Evolutionary conservation across 2,113 vertebrate genomes (phyloP).

Genomic region (Pteropus alecto): DNA sequence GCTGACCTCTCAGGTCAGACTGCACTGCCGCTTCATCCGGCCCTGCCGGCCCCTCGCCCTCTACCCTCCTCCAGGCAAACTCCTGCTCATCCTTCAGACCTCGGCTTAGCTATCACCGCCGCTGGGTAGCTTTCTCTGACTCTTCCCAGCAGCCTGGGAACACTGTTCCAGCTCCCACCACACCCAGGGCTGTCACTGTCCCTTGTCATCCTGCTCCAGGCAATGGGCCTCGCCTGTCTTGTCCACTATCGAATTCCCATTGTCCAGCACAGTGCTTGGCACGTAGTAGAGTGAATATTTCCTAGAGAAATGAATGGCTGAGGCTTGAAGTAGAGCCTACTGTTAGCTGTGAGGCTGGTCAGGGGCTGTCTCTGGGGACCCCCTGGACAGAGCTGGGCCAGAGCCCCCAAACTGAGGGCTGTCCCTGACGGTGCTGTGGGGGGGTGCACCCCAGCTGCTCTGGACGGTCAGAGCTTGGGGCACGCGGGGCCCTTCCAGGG

Average conservation of each 20-base stretch:
- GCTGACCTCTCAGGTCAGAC: background rate
- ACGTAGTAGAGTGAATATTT: background rate
- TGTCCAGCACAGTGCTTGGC: background rate
- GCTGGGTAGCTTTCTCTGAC: background rate
- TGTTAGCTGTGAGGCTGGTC: background rate
- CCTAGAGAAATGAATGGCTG: background rate
- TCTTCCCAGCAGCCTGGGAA: background rate
- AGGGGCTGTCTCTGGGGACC: background rate
- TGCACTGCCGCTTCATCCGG: background rate
- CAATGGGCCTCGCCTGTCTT: background rate
- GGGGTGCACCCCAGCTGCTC: background rate
- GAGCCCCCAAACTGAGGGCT: background rate
- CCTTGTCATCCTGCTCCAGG: background rate
- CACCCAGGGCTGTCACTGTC: background rate
- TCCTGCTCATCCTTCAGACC: background rate
- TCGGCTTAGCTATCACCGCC: background rate
- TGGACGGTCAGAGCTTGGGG: background rate
- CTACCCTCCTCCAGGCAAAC: background rate
- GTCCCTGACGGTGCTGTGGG: background rate
- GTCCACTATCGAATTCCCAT: background rate
- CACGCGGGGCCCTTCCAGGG: background rate
- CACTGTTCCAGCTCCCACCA: background rate
- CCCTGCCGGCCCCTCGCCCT: too few species aligned
- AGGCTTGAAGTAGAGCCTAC: background rate
- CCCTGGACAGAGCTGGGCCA: background rate